Evolutionary conservation across 2,113 vertebrate genomes (phyloP).

Genomic region (Chitala chitala): DNA sequence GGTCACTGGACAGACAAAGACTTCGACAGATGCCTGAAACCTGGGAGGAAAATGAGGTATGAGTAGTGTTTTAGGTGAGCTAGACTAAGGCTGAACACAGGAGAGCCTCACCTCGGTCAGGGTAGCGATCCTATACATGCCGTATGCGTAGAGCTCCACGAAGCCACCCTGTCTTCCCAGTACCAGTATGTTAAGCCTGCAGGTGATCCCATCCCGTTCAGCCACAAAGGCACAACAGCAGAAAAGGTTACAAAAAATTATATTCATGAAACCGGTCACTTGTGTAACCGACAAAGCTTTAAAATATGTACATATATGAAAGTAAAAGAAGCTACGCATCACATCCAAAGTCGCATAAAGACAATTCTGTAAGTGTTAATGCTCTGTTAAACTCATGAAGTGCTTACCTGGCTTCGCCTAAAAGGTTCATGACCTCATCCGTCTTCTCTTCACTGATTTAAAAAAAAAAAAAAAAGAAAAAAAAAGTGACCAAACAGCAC

Average conservation of each 20-base stretch:
- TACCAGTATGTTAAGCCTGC: constrained; percentile 88
- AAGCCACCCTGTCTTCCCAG: constrained; percentile 80
- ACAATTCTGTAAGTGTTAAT: background rate
- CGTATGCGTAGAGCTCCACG: constrained; percentile 93
- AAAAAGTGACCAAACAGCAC: background rate
- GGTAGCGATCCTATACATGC: constrained; percentile 96
- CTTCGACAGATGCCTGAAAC: constrained; percentile 79
- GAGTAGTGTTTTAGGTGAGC: background rate
- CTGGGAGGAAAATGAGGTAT: constrained; percentile 47
- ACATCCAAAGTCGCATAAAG: too few species aligned
- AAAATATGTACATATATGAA: too few species aligned
- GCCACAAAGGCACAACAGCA: background rate
- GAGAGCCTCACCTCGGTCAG: constrained; percentile 66
- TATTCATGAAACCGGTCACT: too few species aligned
- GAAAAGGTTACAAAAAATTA: background rate
- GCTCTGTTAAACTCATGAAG: background rate
- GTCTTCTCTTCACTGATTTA: constrained; percentile 92
- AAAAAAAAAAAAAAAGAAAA: constrained; percentile 6
- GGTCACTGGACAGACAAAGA: constrained; percentile 85
- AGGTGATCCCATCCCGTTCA: background rate
- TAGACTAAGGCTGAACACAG: too few species aligned
- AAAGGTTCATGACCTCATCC: constrained; percentile 92
- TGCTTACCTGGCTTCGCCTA: constrained; percentile 88
- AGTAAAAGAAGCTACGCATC: too few species aligned
- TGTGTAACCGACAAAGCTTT: too few species aligned